Evolutionary conservation across 2,888 invertebrate species (phyloP).

Genomic region (Platycheirus albimanus): DNA sequence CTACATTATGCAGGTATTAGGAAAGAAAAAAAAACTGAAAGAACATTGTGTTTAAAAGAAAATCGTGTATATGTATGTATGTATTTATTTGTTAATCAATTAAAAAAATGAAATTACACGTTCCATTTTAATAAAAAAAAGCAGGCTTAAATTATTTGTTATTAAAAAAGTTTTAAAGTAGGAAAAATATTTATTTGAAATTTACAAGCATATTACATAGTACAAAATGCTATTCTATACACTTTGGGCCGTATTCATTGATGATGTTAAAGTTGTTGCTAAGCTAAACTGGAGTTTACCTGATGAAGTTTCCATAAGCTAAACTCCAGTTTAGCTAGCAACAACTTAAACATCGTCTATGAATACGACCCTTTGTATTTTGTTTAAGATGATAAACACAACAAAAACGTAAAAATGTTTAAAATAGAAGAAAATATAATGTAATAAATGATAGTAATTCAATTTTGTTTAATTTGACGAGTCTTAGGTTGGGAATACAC

Average conservation of each 20-base stretch:
- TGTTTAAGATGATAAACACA: slow-evolving; percentile 58
- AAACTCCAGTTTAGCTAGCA: no score
- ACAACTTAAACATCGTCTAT: no score
- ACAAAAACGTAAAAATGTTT: slow-evolving; percentile 18
- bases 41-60: slow-evolving; percentile 53
- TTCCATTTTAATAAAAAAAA: slow-evolving; percentile 58
- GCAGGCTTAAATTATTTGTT: slow-evolving; percentile 11
- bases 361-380: no score
- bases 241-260: no score
- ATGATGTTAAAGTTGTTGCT: no score
- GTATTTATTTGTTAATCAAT: slow-evolving; percentile 62
- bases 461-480: no score
- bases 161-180: slow-evolving; percentile 36
- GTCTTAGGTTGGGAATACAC: no score
- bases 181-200: slow-evolving; percentile 73
- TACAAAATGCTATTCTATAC: slow-evolving; percentile 73
- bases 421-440: slow-evolving; percentile 30
- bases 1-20: slow-evolving; percentile 5
- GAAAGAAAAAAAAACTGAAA: slow-evolving; percentile 6
- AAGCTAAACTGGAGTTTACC: no score
- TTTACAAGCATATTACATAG: slow-evolving; percentile 73
- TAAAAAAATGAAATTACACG: slow-evolving; percentile 47
- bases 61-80: no score
- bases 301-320: no score
- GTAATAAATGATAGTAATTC: slow-evolving; percentile 72